Conservation (phyloP, 2,113 vertebrate genomes). For the Triplophysa rosa region DNA sequence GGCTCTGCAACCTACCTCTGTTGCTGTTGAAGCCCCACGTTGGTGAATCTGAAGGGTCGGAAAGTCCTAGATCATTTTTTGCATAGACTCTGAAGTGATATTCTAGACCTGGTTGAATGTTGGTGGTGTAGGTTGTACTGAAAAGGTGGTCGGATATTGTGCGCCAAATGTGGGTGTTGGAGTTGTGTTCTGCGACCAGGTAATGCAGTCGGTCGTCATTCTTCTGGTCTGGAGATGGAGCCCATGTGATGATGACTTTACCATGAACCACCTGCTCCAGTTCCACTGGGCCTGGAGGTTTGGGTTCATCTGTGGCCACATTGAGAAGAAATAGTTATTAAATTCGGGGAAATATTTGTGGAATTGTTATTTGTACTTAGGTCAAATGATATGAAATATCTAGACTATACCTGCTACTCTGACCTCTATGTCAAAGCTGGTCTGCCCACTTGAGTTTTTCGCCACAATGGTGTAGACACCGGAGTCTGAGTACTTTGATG, state of each 20-base stretch:
- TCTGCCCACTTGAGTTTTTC: slow-evolving; percentile 71
- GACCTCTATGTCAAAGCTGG: slow-evolving; percentile 76
- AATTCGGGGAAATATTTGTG: not conserved
- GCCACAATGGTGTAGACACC: slow-evolving; percentile 79
- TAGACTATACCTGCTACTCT: slow-evolving; percentile 77
- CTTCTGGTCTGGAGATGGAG: slow-evolving; percentile 82
- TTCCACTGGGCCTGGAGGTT: slow-evolving; percentile 77
- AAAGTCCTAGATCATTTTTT: slow-evolving; percentile 83
- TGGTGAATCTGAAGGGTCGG: slow-evolving; percentile 76
- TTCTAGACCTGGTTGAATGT: slow-evolving; percentile 78
- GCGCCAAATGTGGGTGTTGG: slow-evolving; percentile 73
- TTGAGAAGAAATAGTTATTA: not conserved
- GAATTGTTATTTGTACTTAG: not conserved
- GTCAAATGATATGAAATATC: no score
- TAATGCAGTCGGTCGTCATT: slow-evolving; percentile 79
- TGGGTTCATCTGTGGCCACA: slow-evolving; percentile 76
- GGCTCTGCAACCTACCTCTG: slow-evolving; percentile 66
- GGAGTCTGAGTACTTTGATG: slow-evolving; percentile 73
- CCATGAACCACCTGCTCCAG: slow-evolving; percentile 80
- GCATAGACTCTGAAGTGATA: slow-evolving; percentile 88
- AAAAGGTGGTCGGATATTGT: slow-evolving; percentile 79
- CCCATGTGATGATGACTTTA: slow-evolving; percentile 85
- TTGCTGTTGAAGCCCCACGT: slow-evolving; percentile 74
- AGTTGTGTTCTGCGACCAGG: slow-evolving; percentile 77
- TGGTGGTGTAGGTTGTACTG: slow-evolving; percentile 83